phyloP scores from a whole-genome alignment of 2,113 vertebrate genomes.

The Campylorhamphus procurvoides region DNA sequence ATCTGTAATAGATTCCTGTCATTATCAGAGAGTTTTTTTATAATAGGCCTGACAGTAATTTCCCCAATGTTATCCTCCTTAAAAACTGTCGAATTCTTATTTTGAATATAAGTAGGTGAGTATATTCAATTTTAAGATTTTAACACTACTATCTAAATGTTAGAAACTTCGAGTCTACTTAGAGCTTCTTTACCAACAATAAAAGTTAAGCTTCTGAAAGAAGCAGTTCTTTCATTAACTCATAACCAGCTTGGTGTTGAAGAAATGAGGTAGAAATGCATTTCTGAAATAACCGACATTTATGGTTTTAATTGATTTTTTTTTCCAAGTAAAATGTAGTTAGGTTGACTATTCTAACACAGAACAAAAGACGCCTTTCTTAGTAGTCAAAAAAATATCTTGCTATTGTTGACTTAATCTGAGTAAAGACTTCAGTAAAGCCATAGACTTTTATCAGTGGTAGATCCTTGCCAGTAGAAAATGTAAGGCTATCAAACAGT shows the following conservation, averaged over 20 bases:
- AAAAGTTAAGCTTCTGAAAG: neutral
- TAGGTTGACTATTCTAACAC: neutral
- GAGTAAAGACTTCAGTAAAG: neutral
- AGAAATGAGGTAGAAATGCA: neutral
- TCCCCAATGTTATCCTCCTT: neutral
- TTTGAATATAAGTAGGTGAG: neutral
- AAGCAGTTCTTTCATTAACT: neutral
- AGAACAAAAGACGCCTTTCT: neutral
- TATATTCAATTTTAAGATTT: neutral
- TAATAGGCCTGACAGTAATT: neutral
- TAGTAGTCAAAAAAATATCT: neutral
- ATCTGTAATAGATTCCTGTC: conserved; percentile 17
- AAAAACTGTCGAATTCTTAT: neutral
- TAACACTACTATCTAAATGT: neutral
- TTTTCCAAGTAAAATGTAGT: neutral
- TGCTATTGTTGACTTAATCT: neutral
- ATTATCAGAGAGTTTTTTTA: conserved; percentile 20
- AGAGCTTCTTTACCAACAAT: neutral
- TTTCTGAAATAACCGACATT: neutral
- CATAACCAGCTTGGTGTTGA: neutral
- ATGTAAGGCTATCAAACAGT: neutral
- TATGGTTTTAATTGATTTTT: neutral
- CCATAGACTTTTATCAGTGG: neutral
- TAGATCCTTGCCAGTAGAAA: neutral
- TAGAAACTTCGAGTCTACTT: neutral